Conservation (phyloP, 2,113 vertebrate genomes). For the Panthera uncia region DNA sequence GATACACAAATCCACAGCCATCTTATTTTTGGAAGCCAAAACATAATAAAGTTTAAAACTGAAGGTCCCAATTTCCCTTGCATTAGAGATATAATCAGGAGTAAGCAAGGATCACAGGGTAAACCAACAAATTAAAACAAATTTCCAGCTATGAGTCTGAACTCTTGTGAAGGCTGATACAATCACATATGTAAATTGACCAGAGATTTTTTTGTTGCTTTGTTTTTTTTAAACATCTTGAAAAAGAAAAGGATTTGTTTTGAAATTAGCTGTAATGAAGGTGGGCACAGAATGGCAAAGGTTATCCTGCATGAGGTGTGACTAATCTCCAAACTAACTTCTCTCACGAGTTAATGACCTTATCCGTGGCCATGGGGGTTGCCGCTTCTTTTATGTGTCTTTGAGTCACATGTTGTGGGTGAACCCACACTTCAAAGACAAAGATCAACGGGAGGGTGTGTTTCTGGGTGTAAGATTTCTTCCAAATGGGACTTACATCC, state of each 20-base stretch:
- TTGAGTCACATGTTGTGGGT: slow-evolving; percentile 78
- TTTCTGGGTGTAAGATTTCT: slow-evolving; percentile 43
- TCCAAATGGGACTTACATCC: not conserved
- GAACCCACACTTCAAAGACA: slow-evolving; percentile 75
- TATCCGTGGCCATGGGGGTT: not conserved
- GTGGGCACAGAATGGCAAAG: slow-evolving; percentile 51
- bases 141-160: not conserved
- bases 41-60: not conserved
- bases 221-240: not conserved
- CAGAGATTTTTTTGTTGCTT: not conserved
- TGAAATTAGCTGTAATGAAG: slow-evolving; percentile 52
- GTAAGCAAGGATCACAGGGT: not conserved
- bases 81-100: not conserved
- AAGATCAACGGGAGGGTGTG: not conserved
- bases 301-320: slow-evolving; percentile 32
- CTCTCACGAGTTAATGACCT: not conserved
- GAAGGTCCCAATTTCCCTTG: not conserved
- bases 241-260: slow-evolving; percentile 58
- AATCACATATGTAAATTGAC: not conserved
- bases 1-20: not conserved
- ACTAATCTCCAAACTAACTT: slow-evolving; percentile 56
- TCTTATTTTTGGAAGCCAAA: not conserved
- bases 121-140: not conserved
- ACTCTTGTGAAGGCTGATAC: not conserved
- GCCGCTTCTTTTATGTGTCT: slow-evolving; percentile 66